Percentiles rank a stretch among this genome's conserved stretches.
phyloP scores from a whole-genome alignment of 2,113 vertebrate species.

The Hydrolagus affinis region DNA sequence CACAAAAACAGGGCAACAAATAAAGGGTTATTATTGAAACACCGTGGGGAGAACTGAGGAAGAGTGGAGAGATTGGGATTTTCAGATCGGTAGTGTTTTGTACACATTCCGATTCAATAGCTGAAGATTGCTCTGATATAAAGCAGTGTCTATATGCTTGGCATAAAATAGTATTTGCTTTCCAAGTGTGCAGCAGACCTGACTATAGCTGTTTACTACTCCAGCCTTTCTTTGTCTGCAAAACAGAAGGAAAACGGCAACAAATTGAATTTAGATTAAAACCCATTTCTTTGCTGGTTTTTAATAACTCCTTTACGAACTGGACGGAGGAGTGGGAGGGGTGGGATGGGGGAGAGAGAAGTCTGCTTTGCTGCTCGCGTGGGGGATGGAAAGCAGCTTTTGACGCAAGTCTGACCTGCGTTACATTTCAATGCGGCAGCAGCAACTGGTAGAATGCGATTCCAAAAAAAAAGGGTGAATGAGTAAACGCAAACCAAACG shows the following conservation, averaged over 20 bases:
- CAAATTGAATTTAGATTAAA: not conserved
- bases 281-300: not conserved
- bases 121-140: not conserved
- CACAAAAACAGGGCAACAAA: no score
- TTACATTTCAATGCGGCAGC: not conserved
- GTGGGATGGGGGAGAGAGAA: not conserved
- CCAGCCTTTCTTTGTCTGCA: not conserved
- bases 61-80: not conserved
- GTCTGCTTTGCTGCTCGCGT: not conserved
- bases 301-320: not conserved
- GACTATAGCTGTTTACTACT: not conserved
- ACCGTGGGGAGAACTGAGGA: not conserved
- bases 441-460: not conserved
- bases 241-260: not conserved
- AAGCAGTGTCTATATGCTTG: not conserved
- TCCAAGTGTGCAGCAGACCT: not conserved
- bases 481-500: conserved; percentile 1
- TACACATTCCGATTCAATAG: not conserved
- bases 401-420: not conserved
- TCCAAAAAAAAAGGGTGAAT: not conserved
- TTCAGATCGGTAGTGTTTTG: not conserved
- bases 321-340: not conserved
- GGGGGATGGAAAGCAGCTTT: not conserved
- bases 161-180: not conserved
- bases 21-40: not conserved